Evolutionary conservation across 2,888 invertebrate genomes (phyloP).

Genomic region (Acrobasis suavella): DNA sequence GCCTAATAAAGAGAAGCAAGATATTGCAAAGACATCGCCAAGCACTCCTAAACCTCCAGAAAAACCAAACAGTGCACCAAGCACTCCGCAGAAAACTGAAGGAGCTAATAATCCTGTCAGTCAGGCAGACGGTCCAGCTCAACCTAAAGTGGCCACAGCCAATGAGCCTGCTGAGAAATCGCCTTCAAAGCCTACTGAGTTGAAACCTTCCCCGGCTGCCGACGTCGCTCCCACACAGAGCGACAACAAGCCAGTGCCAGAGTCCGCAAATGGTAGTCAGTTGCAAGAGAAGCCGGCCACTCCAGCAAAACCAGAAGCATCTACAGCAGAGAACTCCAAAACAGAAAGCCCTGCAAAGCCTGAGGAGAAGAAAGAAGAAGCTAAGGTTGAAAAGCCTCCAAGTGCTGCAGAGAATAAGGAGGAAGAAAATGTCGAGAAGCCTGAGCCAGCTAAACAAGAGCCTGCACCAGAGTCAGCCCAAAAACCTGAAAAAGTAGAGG

Average conservation of each 20-base stretch:
- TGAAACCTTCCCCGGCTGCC: constrained; percentile 63
- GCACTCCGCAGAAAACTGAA: constrained; percentile 66
- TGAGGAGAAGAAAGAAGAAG: constrained; percentile 55
- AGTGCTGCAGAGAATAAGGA: constrained; percentile 48
- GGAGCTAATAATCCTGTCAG: constrained; percentile 46
- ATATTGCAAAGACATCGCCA: constrained; percentile 72
- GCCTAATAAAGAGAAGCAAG: constrained; percentile 68
- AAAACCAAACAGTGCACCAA: constrained; percentile 54
- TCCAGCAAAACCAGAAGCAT: constrained; percentile 50
- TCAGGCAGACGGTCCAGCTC: constrained; percentile 54
- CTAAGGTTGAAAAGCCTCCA: constrained; percentile 48
- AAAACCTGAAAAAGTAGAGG: constrained; percentile 43
- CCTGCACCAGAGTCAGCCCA: constrained; percentile 39
- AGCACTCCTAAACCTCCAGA: constrained; percentile 76
- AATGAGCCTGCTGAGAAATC: constrained; percentile 69
- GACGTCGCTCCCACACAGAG: constrained; percentile 70
- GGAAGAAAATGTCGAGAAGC: constrained; percentile 39
- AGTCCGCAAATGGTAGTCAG: constrained; percentile 66
- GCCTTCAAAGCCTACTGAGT: constrained; percentile 65
- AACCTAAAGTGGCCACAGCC: constrained; percentile 66
- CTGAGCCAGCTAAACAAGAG: constrained; percentile 32
- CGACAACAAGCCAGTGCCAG: constrained; percentile 67
- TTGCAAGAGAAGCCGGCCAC: constrained; percentile 54
- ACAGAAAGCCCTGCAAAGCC: constrained; percentile 46
- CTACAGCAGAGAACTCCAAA: constrained; percentile 52